Conservation (phyloP, 1,140 invertebrate genomes). For the Drosophila hydei region DNA sequence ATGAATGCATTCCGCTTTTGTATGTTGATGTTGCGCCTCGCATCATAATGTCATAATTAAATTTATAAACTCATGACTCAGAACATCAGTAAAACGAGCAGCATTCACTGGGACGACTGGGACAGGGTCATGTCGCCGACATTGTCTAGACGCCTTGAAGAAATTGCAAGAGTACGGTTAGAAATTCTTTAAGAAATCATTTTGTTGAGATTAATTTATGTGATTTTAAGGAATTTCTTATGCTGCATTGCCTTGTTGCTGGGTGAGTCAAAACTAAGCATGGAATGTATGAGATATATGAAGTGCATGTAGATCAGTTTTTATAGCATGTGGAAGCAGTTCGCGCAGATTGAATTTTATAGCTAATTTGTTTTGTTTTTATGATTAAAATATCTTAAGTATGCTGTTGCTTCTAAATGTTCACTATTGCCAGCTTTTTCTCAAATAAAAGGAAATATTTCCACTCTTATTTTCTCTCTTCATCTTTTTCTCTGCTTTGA, state of each 20-base stretch:
- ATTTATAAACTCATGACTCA: slow-evolving; percentile 73
- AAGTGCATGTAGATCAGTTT: too few relatives aligned
- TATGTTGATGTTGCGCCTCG: slow-evolving; percentile 33
- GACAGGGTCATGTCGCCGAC: slow-evolving; percentile 48
- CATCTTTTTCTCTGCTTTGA: too few relatives aligned
- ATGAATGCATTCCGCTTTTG: slow-evolving; percentile 11
- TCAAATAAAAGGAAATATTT: too few relatives aligned
- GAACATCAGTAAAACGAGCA: slow-evolving; percentile 20
- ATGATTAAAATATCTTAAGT: too few relatives aligned
- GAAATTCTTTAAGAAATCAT: not conserved
- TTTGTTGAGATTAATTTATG: not conserved
- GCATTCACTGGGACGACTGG: too few relatives aligned
- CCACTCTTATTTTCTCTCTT: too few relatives aligned
- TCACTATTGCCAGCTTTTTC: too few relatives aligned
- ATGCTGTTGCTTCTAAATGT: too few relatives aligned
- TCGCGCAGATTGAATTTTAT: too few relatives aligned
- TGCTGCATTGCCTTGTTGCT: too few relatives aligned
- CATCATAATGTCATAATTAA: slow-evolving; percentile 81
- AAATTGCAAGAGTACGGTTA: not conserved
- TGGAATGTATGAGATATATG: not conserved
- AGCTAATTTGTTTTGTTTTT: too few relatives aligned
- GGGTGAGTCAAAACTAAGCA: not conserved
- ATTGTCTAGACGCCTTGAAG: slow-evolving; percentile 56
- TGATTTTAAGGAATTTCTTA: not conserved
- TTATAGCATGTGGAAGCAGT: too few relatives aligned